A percentile compares a stretch with the other conserved stretches of the same genome.
Conservation (phyloP, 2,888 invertebrate genomes). For the Poecilobothrus nobilitatus region DNA sequence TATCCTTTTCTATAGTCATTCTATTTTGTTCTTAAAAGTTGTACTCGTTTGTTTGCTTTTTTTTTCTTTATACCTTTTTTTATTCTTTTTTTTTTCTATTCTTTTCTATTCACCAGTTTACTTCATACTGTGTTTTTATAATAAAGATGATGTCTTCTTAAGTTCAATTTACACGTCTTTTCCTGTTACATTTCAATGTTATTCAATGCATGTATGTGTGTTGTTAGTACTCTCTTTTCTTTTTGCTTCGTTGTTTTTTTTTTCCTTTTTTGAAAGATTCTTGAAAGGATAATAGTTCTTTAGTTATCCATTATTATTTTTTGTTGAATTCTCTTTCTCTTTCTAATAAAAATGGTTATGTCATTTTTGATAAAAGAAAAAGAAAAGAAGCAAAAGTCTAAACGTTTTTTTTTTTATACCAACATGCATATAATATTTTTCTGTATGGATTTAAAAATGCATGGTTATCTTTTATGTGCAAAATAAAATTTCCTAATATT, state of each 20-base stretch:
- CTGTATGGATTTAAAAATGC: too few relatives aligned
- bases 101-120: neutral
- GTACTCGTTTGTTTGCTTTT: too few relatives aligned
- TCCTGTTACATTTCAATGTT: neutral
- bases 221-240: neutral
- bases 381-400: neutral
- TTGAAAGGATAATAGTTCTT: constrained; percentile 6
- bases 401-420: neutral
- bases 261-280: neutral
- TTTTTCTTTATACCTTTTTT: too few relatives aligned
- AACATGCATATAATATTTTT: too few relatives aligned
- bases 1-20: neutral
- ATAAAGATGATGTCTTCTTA: neutral
- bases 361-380: neutral
- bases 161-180: constrained; percentile 1
- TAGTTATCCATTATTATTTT: neutral
- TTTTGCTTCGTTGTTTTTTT: neutral
- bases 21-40: too few relatives aligned
- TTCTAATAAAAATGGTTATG: neutral
- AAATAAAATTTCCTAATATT: too few relatives aligned
- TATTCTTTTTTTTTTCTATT: neutral
- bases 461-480: too few relatives aligned
- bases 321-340: too few relatives aligned
- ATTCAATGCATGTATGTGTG: too few relatives aligned
- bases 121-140: neutral